Evolutionary conservation across 2,797 vertebrate genomes (phyloP).

Genomic region (Gymnoscopelus microlampas): DNA sequence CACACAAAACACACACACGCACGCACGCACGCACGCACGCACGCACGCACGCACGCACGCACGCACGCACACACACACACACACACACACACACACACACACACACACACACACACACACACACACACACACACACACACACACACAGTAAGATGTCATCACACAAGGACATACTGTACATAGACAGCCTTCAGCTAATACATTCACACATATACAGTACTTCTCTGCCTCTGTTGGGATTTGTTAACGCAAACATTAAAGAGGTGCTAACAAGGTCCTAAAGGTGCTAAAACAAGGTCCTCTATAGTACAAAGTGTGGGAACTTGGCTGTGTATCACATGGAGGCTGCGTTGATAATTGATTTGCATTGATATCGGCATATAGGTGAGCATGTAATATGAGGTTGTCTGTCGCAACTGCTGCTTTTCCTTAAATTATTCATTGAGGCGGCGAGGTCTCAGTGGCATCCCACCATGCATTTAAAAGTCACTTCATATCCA

Average conservation of each 20-base stretch:
- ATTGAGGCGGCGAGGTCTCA: slow-evolving; percentile 41
- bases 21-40: not conserved
- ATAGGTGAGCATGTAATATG: too few species aligned
- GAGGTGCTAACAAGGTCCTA: too few species aligned
- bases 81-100: slow-evolving; percentile 17
- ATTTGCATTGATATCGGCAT: too few species aligned
- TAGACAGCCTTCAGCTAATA: too few species aligned
- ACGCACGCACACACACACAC: slow-evolving; percentile 7
- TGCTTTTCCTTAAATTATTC: slow-evolving; percentile 69
- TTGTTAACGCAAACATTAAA: too few species aligned
- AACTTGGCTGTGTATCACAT: slow-evolving; percentile 9
- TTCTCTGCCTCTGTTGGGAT: too few species aligned
- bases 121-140: slow-evolving; percentile 2
- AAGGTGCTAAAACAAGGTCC: too few species aligned
- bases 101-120: not conserved
- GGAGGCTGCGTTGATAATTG: slow-evolving; percentile 34
- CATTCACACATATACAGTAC: too few species aligned
- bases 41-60: not conserved
- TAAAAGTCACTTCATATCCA: slow-evolving; percentile 63
- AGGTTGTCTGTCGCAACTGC: slow-evolving; percentile 18
- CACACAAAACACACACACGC: not conserved
- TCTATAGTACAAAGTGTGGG: too few species aligned
- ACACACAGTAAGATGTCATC: too few species aligned
- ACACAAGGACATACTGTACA: too few species aligned
- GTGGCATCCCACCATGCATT: slow-evolving; percentile 60